Evolutionary conservation across 2,888 invertebrate species (phyloP).

Genomic region (Coenonympha arcania): DNA sequence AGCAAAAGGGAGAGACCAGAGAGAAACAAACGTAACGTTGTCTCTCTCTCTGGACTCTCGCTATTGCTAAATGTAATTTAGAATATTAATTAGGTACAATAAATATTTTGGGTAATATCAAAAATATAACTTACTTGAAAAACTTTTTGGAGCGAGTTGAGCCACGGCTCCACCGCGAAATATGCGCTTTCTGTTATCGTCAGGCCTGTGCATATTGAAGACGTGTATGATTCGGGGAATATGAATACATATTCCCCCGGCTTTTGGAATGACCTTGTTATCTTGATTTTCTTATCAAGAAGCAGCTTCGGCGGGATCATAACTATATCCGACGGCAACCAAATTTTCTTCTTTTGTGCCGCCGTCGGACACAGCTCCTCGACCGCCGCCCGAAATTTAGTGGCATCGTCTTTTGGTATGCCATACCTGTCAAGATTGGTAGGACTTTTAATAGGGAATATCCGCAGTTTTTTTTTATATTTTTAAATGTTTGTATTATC

Average conservation of each 20-base stretch:
- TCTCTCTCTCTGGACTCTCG: too few relatives aligned
- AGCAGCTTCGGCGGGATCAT: constrained; percentile 93
- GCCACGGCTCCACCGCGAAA: constrained; percentile 88
- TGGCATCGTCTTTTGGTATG: constrained; percentile 84
- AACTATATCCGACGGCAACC: constrained; percentile 92
- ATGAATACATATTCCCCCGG: constrained; percentile 93
- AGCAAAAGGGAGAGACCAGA: too few relatives aligned
- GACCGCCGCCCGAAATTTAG: constrained; percentile 82
- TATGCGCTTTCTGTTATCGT: constrained; percentile 94
- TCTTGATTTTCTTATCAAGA: constrained; percentile 83
- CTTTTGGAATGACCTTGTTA: constrained; percentile 86
- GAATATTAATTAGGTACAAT: too few relatives aligned
- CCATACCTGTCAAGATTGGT: constrained; percentile 77
- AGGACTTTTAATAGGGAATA: too few relatives aligned
- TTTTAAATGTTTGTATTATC: too few relatives aligned
- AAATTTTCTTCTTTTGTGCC: constrained; percentile 86
- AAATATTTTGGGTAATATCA: neutral
- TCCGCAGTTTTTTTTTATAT: too few relatives aligned
- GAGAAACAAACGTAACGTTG: too few relatives aligned
- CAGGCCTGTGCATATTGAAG: constrained; percentile 90
- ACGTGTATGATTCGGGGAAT: constrained; percentile 89
- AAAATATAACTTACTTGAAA: constrained; percentile 74
- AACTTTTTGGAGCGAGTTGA: constrained; percentile 79
- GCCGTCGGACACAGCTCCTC: constrained; percentile 84
- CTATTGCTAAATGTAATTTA: too few relatives aligned